A percentile compares a stretch with the other conserved stretches of the same genome.
phyloP scores from a whole-genome alignment of 2,113 vertebrate species.

The Trogon surrucura region DNA sequence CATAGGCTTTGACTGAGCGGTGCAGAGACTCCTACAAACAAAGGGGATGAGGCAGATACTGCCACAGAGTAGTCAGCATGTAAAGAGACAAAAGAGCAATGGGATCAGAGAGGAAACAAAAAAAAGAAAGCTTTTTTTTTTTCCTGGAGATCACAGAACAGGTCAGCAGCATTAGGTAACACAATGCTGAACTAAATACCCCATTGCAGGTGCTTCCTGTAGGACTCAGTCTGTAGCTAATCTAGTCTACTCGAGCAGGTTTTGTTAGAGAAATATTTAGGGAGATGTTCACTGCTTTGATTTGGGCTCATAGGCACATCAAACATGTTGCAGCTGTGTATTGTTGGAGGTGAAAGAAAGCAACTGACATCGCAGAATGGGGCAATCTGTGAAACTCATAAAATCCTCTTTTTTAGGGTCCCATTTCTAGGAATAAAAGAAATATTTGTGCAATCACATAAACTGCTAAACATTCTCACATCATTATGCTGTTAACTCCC shows the following conservation, averaged over 20 bases:
- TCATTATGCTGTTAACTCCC: not conserved
- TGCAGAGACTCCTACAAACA: not conserved
- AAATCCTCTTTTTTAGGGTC: not conserved
- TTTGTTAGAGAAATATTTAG: constrained; percentile 27
- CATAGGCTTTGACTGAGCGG: not conserved
- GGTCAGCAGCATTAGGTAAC: constrained; percentile 23
- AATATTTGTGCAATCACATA: not conserved
- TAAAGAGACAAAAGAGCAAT: constrained; percentile 18
- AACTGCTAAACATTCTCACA: not conserved
- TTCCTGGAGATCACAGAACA: constrained; percentile 1
- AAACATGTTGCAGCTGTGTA: constrained; percentile 19
- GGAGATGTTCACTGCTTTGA: constrained; percentile 30
- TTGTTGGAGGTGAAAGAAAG: not conserved
- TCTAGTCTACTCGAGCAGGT: not conserved
- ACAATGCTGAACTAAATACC: constrained; percentile 9
- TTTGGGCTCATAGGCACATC: not conserved
- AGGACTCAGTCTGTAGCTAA: constrained; percentile 12
- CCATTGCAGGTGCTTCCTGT: constrained; percentile 24
- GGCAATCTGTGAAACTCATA: constrained; percentile 5
- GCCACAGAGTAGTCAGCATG: not conserved
- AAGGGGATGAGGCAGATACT: not conserved
- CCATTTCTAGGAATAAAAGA: constrained; percentile 34
- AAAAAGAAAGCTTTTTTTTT: not conserved
- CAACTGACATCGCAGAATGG: not conserved
- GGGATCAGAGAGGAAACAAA: constrained; percentile 8